Percentiles rank a stretch among this genome's conserved stretches.
These are phyloP conservation scores for Condylostylus longicornis DNA, from an alignment of 1,140 invertebrate species.

Conservation along the genomic window DNA sequence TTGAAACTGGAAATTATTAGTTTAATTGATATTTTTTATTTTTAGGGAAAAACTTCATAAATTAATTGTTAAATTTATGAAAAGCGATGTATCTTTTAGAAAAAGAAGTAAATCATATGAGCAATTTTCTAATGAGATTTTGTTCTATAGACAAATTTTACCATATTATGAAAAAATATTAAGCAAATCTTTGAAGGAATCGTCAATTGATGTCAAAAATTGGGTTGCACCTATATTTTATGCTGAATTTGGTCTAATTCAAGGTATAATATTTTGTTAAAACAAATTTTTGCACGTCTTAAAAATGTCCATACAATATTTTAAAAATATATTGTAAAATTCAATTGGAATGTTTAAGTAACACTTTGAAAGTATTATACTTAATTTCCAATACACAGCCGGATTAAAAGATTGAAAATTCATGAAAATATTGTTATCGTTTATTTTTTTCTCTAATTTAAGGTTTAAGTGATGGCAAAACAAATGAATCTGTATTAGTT, in stretches of 20 bases:
- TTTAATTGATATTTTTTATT: too few relatives aligned
- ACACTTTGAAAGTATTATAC: too few relatives aligned
- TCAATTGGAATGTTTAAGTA: background rate
- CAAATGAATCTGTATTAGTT: conserved; percentile 22
- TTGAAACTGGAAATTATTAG: too few relatives aligned
- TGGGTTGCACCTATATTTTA: conserved; percentile 17
- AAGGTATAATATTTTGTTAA: conserved; percentile 10
- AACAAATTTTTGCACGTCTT: background rate
- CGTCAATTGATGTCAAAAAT: conserved; percentile 5
- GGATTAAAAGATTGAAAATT: background rate
- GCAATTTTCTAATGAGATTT: conserved; percentile 25
- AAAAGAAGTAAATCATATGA: conserved; percentile 20
- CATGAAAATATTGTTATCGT: background rate
- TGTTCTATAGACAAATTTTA: conserved; percentile 18
- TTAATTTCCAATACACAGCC: too few relatives aligned
- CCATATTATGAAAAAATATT: conserved; percentile 21
- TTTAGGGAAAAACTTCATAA: conserved; percentile 6
- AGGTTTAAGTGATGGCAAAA: conserved; percentile 13
- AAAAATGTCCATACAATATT: background rate
- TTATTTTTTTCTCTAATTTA: conserved; percentile 4
- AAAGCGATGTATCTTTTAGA: conserved; percentile 19
- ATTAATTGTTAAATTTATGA: conserved; percentile 27
- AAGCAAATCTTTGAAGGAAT: conserved; percentile 8
- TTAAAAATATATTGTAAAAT: background rate
- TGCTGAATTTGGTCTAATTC: conserved; percentile 17